Evolutionary conservation across 2,888 invertebrate genomes (phyloP).

Genomic region (Xestoiulus laeticollis): DNA sequence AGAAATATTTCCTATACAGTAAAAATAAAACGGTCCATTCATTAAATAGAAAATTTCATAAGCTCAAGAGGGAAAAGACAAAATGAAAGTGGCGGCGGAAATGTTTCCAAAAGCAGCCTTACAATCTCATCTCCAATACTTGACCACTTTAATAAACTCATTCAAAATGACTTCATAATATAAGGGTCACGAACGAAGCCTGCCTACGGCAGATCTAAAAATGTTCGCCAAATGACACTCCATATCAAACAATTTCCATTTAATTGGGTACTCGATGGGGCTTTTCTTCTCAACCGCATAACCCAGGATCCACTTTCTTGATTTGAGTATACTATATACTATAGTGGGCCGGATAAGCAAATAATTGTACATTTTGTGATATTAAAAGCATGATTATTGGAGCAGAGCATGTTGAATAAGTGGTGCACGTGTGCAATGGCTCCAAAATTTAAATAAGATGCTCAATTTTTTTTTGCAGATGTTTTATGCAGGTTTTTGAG

Average conservation of each 20-base stretch:
- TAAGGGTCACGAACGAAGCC: not conserved
- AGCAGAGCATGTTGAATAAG: too few species aligned
- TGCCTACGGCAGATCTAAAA: not conserved
- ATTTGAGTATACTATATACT: too few species aligned
- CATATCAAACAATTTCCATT: not conserved
- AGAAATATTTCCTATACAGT: not conserved
- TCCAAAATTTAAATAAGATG: too few species aligned
- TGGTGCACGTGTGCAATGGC: too few species aligned
- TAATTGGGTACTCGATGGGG: not conserved
- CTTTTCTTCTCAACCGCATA: not conserved
- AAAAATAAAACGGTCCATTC: not conserved
- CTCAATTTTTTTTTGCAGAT: too few species aligned
- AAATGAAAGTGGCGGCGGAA: not conserved
- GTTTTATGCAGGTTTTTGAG: too few species aligned
- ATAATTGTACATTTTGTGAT: too few species aligned
- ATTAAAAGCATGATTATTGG: too few species aligned
- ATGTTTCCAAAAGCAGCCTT: not conserved
- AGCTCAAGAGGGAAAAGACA: not conserved
- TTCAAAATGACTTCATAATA: not conserved
- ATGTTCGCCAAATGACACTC: not conserved
- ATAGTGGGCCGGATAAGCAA: not conserved
- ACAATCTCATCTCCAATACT: not conserved
- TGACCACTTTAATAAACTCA: not conserved
- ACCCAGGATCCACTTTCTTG: not conserved
- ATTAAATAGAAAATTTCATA: not conserved